These are phyloP conservation scores for Uropsilus gracilis DNA, from an alignment of 2,113 vertebrate species.

Conservation along the genomic window DNA sequence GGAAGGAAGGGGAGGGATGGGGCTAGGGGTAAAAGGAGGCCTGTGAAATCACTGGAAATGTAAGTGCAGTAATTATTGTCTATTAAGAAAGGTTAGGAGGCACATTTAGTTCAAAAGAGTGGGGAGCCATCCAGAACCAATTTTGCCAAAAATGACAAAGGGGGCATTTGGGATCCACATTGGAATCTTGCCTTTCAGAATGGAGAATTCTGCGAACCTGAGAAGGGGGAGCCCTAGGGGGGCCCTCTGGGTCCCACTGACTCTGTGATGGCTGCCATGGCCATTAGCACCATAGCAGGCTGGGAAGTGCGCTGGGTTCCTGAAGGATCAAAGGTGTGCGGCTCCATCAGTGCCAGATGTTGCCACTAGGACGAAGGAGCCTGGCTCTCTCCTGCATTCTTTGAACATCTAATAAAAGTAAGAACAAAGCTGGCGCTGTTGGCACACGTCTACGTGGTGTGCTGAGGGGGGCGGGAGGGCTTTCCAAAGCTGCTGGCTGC, in stretches of 20 bases:
- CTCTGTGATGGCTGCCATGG: not conserved
- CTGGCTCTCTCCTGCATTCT: slow-evolving; percentile 61
- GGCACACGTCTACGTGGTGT: not conserved
- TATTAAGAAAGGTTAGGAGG: slow-evolving; percentile 57
- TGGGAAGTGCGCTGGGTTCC: slow-evolving; percentile 60
- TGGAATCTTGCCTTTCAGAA: not conserved
- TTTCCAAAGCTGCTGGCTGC: not conserved
- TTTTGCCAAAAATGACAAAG: not conserved
- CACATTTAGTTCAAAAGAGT: not conserved
- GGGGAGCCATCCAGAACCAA: not conserved
- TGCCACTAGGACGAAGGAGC: slow-evolving; percentile 49
- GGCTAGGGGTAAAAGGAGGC: not conserved
- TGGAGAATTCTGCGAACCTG: not conserved
- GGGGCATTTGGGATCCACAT: not conserved
- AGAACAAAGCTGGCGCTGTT: slow-evolving; percentile 70
- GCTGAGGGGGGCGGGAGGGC: not conserved
- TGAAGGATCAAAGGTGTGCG: slow-evolving; percentile 53
- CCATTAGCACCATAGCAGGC: slow-evolving; percentile 34
- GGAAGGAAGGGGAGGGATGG: slow-evolving; percentile 81
- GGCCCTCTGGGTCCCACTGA: not conserved
- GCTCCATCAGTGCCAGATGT: slow-evolving; percentile 73
- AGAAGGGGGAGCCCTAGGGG: not conserved
- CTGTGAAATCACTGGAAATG: slow-evolving; percentile 54
- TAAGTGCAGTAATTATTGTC: slow-evolving; percentile 49
- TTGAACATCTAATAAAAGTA: slow-evolving; percentile 73